Percentiles rank a stretch among this genome's conserved stretches.
Conservation (phyloP, 2,113 vertebrate genomes). For the Manacus vitellinus region DNA sequence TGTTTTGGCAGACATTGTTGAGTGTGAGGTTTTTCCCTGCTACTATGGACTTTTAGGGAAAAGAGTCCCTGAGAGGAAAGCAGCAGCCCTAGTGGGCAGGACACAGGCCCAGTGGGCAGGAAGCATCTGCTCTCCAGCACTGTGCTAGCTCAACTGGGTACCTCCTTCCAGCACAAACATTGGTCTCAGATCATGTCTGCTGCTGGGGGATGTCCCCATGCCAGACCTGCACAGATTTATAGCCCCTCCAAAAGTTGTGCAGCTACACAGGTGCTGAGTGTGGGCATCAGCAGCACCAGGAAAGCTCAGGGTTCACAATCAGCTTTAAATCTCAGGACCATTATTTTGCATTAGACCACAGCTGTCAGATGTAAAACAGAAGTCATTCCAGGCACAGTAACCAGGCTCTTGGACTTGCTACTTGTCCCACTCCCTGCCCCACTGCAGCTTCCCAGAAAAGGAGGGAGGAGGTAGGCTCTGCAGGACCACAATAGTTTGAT, state of each 20-base stretch:
- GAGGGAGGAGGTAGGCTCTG: neutral
- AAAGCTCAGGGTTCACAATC: neutral
- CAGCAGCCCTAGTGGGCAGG: neutral
- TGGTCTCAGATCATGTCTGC: neutral
- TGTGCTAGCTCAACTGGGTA: accelerated
- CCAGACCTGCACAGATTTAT: neutral
- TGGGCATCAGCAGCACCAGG: neutral
- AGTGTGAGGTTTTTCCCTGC: neutral
- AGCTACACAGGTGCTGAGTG: neutral
- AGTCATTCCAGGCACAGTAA: neutral
- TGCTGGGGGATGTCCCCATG: neutral
- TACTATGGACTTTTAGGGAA: neutral
- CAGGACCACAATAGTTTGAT: neutral
- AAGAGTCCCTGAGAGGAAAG: neutral
- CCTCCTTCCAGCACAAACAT: neutral
- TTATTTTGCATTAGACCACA: neutral
- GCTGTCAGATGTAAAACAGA: neutral
- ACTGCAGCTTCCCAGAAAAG: neutral
- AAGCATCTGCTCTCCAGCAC: neutral
- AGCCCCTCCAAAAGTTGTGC: neutral
- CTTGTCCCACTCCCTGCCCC: neutral
- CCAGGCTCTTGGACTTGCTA: neutral
- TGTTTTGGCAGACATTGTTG: neutral
- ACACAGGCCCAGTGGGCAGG: neutral
- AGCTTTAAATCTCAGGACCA: neutral